Evolutionary conservation across 2,888 invertebrate genomes (phyloP).

Genomic region (Liopterus haemorrhoidalis): DNA sequence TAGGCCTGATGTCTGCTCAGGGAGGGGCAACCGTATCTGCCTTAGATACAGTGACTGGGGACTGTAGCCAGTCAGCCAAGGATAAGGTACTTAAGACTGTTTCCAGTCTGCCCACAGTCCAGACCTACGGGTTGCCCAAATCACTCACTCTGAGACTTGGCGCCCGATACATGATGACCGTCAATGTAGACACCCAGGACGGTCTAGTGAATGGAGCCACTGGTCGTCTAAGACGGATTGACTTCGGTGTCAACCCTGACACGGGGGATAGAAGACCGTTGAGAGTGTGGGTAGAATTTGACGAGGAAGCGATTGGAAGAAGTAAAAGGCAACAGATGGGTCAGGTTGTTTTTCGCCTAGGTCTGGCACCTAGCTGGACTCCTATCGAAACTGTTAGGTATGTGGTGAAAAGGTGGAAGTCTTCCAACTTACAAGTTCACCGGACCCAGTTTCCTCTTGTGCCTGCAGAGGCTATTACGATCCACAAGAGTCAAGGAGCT

Average conservation of each 20-base stretch:
- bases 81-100: not conserved
- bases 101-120: not conserved
- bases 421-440: slow-evolving; percentile 12
- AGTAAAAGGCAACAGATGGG: slow-evolving; percentile 1
- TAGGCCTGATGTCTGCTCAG: not conserved
- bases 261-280: slow-evolving; percentile 7
- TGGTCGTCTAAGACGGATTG: slow-evolving; percentile 17
- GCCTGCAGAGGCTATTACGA: slow-evolving; percentile 27
- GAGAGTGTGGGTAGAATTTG: slow-evolving; percentile 17
- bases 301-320: slow-evolving; percentile 7
- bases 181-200: slow-evolving; percentile 29
- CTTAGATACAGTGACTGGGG: slow-evolving; percentile 8
- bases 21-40: not conserved
- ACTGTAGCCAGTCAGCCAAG: not conserved
- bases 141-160: slow-evolving; percentile 28
- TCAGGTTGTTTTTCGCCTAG: not conserved
- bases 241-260: not conserved
- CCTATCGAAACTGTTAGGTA: slow-evolving; percentile 1
- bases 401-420: slow-evolving; percentile 6
- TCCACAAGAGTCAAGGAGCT: slow-evolving; percentile 28
- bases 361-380: not conserved
- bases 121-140: slow-evolving; percentile 23
- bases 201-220: slow-evolving; percentile 34
- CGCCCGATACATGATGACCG: slow-evolving; percentile 31
- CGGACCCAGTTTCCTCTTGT: slow-evolving; percentile 27